These are phyloP conservation scores for Scomber colias DNA, from an alignment of 2,113 vertebrate genomes.

Conservation along the genomic window DNA sequence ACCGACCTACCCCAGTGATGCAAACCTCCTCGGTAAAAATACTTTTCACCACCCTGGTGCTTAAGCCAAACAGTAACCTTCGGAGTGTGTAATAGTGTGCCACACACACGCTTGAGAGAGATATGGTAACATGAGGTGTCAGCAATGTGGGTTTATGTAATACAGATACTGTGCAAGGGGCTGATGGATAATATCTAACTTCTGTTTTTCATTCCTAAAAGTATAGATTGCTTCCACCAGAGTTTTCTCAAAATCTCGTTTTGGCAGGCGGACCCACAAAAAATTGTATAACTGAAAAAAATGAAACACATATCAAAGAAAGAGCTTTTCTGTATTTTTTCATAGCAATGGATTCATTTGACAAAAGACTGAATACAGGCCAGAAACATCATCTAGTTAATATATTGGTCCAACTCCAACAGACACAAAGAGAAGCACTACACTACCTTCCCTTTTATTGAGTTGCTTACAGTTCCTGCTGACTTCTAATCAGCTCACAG, in stretches of 20 bases:
- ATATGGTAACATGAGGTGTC: conserved; percentile 16
- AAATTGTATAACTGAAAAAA: conserved; percentile 14
- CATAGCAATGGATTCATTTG: conserved; percentile 25
- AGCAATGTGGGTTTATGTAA: conserved; percentile 23
- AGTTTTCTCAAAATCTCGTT: conserved; percentile 2
- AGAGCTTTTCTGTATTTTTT: conserved; percentile 16
- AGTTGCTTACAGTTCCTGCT: conserved; percentile 65
- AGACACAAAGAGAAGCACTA: conserved; percentile 47
- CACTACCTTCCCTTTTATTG: conserved; percentile 65
- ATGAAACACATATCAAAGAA: conserved; percentile 15
- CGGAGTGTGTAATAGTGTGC: conserved; percentile 46
- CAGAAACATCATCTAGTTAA: conserved; percentile 42
- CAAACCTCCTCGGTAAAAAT: conserved; percentile 71
- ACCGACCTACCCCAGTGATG: conserved; percentile 79
- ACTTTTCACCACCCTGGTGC: conserved; percentile 55
- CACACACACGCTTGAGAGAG: conserved; percentile 45
- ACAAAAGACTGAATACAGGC: conserved; percentile 25
- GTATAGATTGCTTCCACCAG: not conserved
- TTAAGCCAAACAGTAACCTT: conserved; percentile 66
- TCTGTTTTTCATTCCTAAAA: not conserved
- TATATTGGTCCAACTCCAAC: conserved; percentile 35
- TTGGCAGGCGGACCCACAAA: conserved; percentile 15
- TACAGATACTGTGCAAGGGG: conserved; percentile 6
- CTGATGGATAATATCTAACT: not conserved
- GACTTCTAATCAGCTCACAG: conserved; percentile 80